Evolutionary conservation across 2,888 invertebrate species (phyloP).

Genomic region (Athalia circularis): DNA sequence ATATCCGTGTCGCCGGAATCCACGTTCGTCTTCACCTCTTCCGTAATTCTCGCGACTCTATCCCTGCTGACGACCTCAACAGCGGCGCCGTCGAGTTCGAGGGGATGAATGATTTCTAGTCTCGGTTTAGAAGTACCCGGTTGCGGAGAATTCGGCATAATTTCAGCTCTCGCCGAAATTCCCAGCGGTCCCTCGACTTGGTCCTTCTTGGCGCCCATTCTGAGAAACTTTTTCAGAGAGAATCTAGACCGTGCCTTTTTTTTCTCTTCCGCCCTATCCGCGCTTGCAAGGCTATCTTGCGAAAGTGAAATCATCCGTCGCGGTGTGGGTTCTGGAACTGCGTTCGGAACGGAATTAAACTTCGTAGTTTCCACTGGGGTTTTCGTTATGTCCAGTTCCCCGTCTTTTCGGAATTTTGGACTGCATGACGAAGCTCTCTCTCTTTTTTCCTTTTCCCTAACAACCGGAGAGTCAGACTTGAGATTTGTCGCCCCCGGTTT

Average conservation of each 20-base stretch:
- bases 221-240: conserved; percentile 88
- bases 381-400: conserved; percentile 56
- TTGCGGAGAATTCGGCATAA: conserved; percentile 78
- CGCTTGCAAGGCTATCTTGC: conserved; percentile 81
- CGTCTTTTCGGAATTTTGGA: conserved; percentile 78
- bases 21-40: conserved; percentile 63
- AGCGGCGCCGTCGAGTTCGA: conserved; percentile 88
- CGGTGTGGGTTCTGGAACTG: conserved; percentile 81
- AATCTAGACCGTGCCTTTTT: conserved; percentile 84
- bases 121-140: conserved; percentile 79
- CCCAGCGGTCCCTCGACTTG: conserved; percentile 77
- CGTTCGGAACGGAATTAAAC: not conserved
- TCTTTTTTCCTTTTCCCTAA: conserved; percentile 85
- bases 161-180: conserved; percentile 76
- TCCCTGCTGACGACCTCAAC: conserved; percentile 84
- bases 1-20: conserved; percentile 60
- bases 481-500: conserved; percentile 75
- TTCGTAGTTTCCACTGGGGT: conserved; percentile 43
- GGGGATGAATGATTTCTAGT: conserved; percentile 91
- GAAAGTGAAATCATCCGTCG: conserved; percentile 84
- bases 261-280: conserved; percentile 75
- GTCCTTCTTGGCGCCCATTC: conserved; percentile 86
- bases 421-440: conserved; percentile 82
- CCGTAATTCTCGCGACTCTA: conserved; percentile 68
- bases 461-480: conserved; percentile 82